Percentiles rank a stretch among this genome's conserved stretches.
These are phyloP conservation scores for Scaptomyza hsui DNA, from an alignment of 1,140 invertebrate species.

Conservation along the genomic window DNA sequence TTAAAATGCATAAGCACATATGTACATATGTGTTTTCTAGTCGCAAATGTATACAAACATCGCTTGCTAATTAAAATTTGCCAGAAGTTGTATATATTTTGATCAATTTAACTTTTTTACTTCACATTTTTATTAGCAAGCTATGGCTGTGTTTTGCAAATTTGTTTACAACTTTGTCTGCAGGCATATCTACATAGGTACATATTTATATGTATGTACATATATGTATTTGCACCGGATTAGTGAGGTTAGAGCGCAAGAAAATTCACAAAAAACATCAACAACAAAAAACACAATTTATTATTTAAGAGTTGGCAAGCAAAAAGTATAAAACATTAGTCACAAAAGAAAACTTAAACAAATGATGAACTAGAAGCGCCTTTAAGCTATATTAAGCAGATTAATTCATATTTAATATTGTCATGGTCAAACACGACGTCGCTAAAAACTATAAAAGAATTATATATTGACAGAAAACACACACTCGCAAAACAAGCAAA, in stretches of 20 bases:
- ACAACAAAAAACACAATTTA: constrained; percentile 12
- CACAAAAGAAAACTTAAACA: constrained; percentile 27
- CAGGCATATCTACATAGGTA: too few relatives aligned
- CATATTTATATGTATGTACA: constrained; percentile 5
- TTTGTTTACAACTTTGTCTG: background rate
- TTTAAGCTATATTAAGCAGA: constrained; percentile 63
- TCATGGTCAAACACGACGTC: constrained; percentile 70
- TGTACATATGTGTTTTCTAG: background rate
- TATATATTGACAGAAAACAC: constrained; percentile 23
- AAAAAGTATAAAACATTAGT: constrained; percentile 40
- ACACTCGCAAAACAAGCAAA: constrained; percentile 11
- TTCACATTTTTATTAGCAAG: background rate
- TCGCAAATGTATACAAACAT: constrained; percentile 2
- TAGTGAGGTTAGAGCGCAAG: constrained; percentile 63
- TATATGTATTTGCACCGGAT: constrained; percentile 31
- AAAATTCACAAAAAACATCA: constrained; percentile 14
- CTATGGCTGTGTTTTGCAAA: constrained; percentile 7
- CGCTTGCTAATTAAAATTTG: constrained; percentile 2
- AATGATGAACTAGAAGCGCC: constrained; percentile 39
- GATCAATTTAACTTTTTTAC: too few relatives aligned
- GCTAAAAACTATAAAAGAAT: constrained; percentile 57
- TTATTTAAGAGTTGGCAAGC: constrained; percentile 34
- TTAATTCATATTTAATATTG: constrained; percentile 82
- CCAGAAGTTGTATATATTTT: background rate
- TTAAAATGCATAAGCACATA: constrained; percentile 14